phyloP scores from a whole-genome alignment of 2,888 invertebrate species.

The Eumacrocentrus americanus region DNA sequence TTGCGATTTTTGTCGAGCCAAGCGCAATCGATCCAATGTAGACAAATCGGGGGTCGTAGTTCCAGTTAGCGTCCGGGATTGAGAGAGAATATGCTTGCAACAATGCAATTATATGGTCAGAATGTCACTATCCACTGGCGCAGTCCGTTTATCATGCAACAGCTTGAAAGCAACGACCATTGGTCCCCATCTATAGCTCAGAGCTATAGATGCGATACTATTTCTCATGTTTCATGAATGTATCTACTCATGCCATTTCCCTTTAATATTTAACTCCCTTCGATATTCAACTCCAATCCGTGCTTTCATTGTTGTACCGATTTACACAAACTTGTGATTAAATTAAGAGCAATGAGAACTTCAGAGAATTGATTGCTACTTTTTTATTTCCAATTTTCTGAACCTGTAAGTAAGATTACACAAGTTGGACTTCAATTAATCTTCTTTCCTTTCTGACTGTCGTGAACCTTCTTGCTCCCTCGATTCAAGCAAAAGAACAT shows the following conservation, averaged over 20 bases:
- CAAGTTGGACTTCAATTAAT: background rate
- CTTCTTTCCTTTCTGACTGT: background rate
- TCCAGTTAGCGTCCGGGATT: slow-evolving; percentile 18
- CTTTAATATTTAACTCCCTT: slow-evolving; percentile 12
- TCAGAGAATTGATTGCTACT: no score
- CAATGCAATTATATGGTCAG: slow-evolving; percentile 45
- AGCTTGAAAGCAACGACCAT: slow-evolving; percentile 43
- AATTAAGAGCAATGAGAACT: no score
- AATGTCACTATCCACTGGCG: slow-evolving; percentile 46
- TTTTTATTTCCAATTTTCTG: no score
- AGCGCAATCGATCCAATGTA: slow-evolving; percentile 31
- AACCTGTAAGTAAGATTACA: no score
- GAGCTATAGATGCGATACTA: background rate
- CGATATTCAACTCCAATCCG: slow-evolving; percentile 17
- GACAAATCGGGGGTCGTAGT: slow-evolving; percentile 26
- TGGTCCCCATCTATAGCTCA: background rate
- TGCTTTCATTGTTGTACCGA: slow-evolving; percentile 13
- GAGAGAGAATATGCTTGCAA: slow-evolving; percentile 19
- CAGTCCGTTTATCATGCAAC: slow-evolving; percentile 49
- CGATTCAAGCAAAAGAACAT: background rate
- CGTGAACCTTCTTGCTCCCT: background rate
- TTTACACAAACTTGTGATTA: no score
- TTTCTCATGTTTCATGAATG: slow-evolving; percentile 30
- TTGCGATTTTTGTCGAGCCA: slow-evolving; percentile 40
- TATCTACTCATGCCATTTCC: slow-evolving; percentile 11